Base-by-base conservation (phyloP, 2,797 vertebrate species). In the Percopsis omiscomaycus region DNA sequence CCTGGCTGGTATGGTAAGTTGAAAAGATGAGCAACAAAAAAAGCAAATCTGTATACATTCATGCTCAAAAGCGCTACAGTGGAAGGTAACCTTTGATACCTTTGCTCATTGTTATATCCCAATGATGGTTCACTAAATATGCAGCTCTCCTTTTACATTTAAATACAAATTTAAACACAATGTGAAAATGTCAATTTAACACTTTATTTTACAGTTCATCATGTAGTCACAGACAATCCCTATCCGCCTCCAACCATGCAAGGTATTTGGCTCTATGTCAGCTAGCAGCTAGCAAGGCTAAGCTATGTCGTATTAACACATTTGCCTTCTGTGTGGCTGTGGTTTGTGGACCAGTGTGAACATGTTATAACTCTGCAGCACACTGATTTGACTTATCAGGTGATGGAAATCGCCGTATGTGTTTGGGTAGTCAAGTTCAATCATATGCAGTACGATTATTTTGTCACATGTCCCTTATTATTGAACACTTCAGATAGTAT, bases 201-300 rank as follows among this genome's bases (percentile, higher is more conserved):
- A 66, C 58, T 81, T 74, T 68, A 12, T 78, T 52, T 84, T 86
- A 28, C 84, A 94, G 92, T 94, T 75, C 92, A 94, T 84, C 92
- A 93, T 76, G 74, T 93, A n/a, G 90, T 93, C 66, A 93, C 92
- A 47, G 91, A 93, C 80, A 93, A 85, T 65, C 92, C 92, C 14
- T 90, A 90, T 64, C 92, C 91, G 49, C 92, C 92, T 49, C 84
- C 91, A 0, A 84, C 87, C 22, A 22, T 81, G 62, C 65, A 87
- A 90, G 92, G 92, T 93, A 90, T 67, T 65, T 3, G 42, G 71
- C 62, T 10, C 51, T 22, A 59, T 47, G 11, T 63, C 45, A 50
- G 54, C 47, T 52, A 22, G 56, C 52, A 54, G 37, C 59, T 56
- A 15, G 63, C 55, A 37, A 32, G n/a, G 42, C 51, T 48, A 44